A percentile compares a stretch with the other conserved stretches of the same genome.
These are phyloP conservation scores for Actinopyga echinites DNA, from an alignment of 53 echinoderm and acorn worm genomes.

Conservation along the genomic window DNA sequence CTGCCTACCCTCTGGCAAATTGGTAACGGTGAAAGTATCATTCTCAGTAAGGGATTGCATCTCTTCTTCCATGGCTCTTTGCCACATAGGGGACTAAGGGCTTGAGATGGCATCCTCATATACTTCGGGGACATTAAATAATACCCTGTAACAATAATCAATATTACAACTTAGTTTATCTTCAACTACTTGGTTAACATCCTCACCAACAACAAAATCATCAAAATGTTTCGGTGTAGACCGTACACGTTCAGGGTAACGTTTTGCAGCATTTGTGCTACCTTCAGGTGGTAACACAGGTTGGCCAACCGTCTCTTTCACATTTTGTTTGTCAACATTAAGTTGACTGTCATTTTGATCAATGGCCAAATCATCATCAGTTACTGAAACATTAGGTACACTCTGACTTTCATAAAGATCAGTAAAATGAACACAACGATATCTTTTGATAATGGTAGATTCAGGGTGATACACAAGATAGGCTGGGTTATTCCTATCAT, in stretches of 20 bases:
- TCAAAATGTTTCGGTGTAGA: constrained; percentile 17
- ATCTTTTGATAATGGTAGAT: constrained; percentile 9
- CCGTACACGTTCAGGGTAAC: neutral
- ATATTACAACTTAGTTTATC: neutral
- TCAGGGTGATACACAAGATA: constrained; percentile 56
- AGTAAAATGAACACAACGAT: constrained; percentile 28
- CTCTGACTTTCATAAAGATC: neutral
- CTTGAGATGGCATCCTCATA: neutral
- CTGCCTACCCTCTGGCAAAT: constrained; percentile 9
- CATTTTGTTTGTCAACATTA: neutral
- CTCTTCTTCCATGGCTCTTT: constrained; percentile 20
- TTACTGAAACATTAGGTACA: constrained; percentile 14
- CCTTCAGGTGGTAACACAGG: neutral
- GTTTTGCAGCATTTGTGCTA: neutral
- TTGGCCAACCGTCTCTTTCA: too few species aligned
- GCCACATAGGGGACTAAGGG: neutral
- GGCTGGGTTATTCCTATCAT: constrained; percentile 50
- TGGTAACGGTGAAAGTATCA: constrained; percentile 12
- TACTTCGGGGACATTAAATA: neutral
- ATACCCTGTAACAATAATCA: constrained; percentile 5
- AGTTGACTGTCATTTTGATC: constrained; percentile 19
- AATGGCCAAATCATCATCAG: neutral
- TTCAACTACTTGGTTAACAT: neutral
- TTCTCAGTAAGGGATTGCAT: neutral
- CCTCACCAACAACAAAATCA: constrained; percentile 9